Base-by-base conservation (phyloP, 1,140 invertebrate genomes). In the Onthophagus taurus region DNA sequence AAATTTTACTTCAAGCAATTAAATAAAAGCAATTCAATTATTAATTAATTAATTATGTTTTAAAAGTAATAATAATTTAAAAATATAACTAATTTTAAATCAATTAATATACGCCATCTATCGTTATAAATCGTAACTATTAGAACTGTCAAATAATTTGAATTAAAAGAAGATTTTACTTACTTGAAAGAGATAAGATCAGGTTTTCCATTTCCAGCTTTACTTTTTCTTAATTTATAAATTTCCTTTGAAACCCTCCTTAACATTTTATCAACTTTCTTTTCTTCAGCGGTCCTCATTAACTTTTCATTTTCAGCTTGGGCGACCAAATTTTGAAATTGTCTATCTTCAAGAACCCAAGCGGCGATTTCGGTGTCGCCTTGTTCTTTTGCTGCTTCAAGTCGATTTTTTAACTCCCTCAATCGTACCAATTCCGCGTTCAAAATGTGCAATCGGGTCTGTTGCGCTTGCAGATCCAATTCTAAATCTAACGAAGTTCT, bases 141-240 rank as follows among this genome's bases (percentile, higher is more conserved):
- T n/a, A n/a, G n/a, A n/a, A n/a, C n/a, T n/a, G n/a, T n/a, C n/a
- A n/a, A n/a, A n/a, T n/a, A n/a, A n/a, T n/a, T n/a, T n/a, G 12
- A 6, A 4, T 36, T n/a, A 8, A 44, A n/a, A 24, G 33, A 14
- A 8, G 13, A 6, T 33, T 17, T 8, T 17, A 81, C 83, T 78
- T 67, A 95, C 90, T 89, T 92, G 67, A 96, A 95, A 14, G 88
- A 89, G 52, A 89, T 83, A 44, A 92, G 72, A 64, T 94, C 90
- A 1, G 89, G 89, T 62, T 89, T 85, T 42, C 87, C 83, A 51
- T 85, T 84, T n/a, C 85, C 85, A 51, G 83, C 85, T 55, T 88
- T 83, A 19, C 83, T 89, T 64, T 87, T 86, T 43, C 89, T 67
- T 31, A 96, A 66, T 51, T 89, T 85, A 62, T 94, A 91, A 46